These are phyloP conservation scores for Daboia siamensis DNA, from an alignment of 2,113 vertebrate species.

Conservation along the genomic window DNA sequence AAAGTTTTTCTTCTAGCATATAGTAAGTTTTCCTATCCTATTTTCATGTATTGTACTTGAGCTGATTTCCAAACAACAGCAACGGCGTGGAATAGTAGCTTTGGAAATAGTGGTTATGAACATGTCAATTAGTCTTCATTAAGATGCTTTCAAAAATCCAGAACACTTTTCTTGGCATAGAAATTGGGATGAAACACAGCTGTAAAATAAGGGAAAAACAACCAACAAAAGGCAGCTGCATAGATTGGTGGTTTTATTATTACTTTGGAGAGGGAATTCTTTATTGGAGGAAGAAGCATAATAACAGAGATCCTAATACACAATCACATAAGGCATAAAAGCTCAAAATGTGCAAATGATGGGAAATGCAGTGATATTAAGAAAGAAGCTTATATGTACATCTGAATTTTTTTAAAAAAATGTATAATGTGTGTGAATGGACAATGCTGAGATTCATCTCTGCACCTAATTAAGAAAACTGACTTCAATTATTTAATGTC, in stretches of 20 bases:
- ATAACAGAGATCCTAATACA: not conserved
- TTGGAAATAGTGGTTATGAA: not conserved
- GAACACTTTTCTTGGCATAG: not conserved
- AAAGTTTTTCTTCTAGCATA: not conserved
- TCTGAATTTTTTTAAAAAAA: not conserved
- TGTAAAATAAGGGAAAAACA: not conserved
- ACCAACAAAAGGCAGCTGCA: not conserved
- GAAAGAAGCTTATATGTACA: not conserved
- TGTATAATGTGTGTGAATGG: not conserved
- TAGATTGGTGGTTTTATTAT: not conserved
- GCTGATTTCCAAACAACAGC: not conserved
- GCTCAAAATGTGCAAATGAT: not conserved
- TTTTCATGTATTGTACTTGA: not conserved
- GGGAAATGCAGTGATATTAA: not conserved
- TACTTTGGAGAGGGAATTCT: not conserved
- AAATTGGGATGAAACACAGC: not conserved
- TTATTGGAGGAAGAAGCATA: not conserved
- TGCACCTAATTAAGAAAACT: not conserved
- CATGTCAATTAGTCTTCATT: not conserved
- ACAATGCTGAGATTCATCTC: not conserved
- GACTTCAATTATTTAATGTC: not conserved
- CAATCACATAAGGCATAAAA: not conserved
- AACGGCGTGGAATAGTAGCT: not conserved
- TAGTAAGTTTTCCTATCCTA: not conserved
- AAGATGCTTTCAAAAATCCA: not conserved